Base-by-base conservation (phyloP, 2,888 invertebrate genomes). In the Falcaria lacertinaria region DNA sequence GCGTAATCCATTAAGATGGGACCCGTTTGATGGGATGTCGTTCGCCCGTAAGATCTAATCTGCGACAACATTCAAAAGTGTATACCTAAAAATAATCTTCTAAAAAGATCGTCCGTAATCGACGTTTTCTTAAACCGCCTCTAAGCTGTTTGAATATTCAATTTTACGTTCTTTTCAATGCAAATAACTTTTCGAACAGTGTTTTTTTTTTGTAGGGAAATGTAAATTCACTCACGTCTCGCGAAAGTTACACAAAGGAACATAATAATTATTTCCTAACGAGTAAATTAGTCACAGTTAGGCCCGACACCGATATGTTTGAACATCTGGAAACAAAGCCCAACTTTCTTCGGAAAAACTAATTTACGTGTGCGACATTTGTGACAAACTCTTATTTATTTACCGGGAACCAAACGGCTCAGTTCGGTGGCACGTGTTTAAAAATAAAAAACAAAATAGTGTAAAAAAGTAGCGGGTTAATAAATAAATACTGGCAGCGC, bases 271-370 rank as follows among this genome's bases (percentile, higher is more conserved):
- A 73, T 68, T 75, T 73, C 68, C 66, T 64, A 69, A 80, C 69
- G 69, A 68, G 64, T 64, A 57, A 73, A 82, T 87, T 86, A 76
- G 81, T 83, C 73, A 80, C 79, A 77, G 76, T 56, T 56, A 80
- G 80, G 77, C 72, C 57, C 65, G 62, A 51, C 68, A 66, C 64
- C 60, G 65, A 80, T 83, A 79, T 74, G 76, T 77, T 79, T 71
- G 11, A 67, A 77, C 59, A 58, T 54, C 73, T 64, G 74, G 71
- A 80, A 82, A 87, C 87, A 87, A 87, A 74, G 69, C 52, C 59
- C 43, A 68, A 77, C 85, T 86, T 86, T 87, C 85, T 74, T 80
- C 68, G 54, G 47, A 54, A 62, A 58, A 69, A 73, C 64, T 65
- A 77, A 79, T 81, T 74, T 74, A 77, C 70, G 51, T 59, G 63